Percentiles rank a stretch among this genome's conserved stretches.
Evolutionary conservation across 2,797 vertebrate species (phyloP).

Genomic region (Ataeniobius toweri): DNA sequence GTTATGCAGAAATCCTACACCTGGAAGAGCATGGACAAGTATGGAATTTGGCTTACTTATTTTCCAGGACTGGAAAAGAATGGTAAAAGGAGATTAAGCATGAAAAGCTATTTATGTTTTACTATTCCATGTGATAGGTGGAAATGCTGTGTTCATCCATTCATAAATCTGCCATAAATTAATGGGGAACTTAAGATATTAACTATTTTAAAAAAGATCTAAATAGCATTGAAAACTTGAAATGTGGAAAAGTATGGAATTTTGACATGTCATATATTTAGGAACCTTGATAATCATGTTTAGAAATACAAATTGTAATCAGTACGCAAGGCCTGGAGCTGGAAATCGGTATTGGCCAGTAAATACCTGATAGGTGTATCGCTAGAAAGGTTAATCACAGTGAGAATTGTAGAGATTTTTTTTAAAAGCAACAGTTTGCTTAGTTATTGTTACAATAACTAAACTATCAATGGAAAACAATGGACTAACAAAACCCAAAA

Average conservation of each 20-base stretch:
- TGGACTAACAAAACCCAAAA: neutral
- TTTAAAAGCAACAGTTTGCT: slow-evolving; percentile 9
- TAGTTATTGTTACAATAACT: neutral
- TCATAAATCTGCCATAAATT: no score
- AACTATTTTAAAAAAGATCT: no score
- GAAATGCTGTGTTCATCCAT: neutral
- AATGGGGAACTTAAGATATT: no score
- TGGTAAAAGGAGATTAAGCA: neutral
- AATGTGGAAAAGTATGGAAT: neutral
- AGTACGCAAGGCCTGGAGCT: neutral
- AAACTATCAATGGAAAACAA: neutral
- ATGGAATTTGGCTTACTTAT: neutral
- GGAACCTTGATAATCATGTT: no score
- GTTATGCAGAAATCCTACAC: neutral
- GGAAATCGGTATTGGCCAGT: neutral
- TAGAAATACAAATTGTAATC: neutral
- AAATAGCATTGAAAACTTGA: no score
- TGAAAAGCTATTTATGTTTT: neutral
- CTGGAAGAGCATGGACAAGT: neutral
- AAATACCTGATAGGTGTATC: neutral
- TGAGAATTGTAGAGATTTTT: neutral
- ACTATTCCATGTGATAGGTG: neutral
- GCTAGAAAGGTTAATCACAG: neutral
- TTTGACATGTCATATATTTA: neutral
- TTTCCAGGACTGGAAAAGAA: neutral